These are phyloP conservation scores for Poecile montanus DNA, from an alignment of 2,797 vertebrate species.

Conservation along the genomic window DNA sequence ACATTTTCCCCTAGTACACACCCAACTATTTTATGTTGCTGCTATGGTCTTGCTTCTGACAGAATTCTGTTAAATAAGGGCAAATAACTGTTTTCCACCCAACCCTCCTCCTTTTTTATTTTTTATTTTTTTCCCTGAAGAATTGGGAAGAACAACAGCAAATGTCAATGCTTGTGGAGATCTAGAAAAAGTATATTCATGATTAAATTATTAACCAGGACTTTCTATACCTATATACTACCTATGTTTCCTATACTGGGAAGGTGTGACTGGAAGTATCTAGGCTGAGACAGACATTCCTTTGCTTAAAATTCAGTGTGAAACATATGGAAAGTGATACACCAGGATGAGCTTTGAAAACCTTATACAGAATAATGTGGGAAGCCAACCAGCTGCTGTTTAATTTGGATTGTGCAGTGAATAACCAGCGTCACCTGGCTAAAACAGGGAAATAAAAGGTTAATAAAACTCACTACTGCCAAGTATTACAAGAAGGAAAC, in stretches of 20 bases:
- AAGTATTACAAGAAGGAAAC: background rate
- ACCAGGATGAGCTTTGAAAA: background rate
- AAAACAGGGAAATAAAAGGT: background rate
- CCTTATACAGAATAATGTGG: background rate
- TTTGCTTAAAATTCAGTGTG: slow-evolving; percentile 21
- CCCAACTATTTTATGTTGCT: background rate
- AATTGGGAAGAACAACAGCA: background rate
- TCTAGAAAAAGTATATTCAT: background rate
- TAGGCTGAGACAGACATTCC: background rate
- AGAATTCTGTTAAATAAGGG: background rate
- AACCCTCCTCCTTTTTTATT: rapidly evolving
- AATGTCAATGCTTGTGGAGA: background rate
- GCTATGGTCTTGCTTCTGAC: background rate
- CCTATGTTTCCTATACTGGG: background rate
- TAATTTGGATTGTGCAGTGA: background rate
- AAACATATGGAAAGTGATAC: slow-evolving; percentile 12
- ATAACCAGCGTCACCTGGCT: background rate
- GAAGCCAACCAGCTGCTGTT: background rate
- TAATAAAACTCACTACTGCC: background rate
- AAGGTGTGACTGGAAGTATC: background rate
- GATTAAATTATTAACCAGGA: background rate
- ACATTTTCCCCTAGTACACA: background rate
- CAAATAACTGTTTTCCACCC: background rate
- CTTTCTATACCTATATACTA: background rate
- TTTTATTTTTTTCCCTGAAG: too few relatives aligned